phyloP scores from a whole-genome alignment of 2,113 vertebrate species.

The Pangasianodon hypophthalmus region DNA sequence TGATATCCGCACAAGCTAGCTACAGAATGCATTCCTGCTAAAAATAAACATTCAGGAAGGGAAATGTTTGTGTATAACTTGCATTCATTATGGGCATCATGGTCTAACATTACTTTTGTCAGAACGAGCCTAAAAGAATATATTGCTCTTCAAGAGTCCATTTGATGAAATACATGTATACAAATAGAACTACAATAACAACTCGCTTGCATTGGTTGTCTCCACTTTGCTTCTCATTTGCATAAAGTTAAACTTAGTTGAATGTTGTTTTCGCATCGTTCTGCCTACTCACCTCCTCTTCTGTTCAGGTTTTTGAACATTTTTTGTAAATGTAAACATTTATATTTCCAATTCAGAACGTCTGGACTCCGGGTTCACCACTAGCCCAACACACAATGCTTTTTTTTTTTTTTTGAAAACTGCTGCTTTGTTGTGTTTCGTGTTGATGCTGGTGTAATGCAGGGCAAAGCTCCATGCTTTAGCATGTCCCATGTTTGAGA shows the following conservation, averaged over 20 bases:
- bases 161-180: background rate
- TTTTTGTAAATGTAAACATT: background rate
- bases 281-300: background rate
- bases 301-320: background rate
- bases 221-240: no score
- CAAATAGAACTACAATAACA: background rate
- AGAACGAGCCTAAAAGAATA: background rate
- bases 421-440: background rate
- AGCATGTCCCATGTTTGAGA: background rate
- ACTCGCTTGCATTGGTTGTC: background rate
- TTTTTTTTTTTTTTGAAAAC: background rate
- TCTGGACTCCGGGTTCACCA: background rate
- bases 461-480: background rate
- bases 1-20: background rate
- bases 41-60: background rate
- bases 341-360: background rate
- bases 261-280: background rate
- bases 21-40: background rate
- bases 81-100: background rate
- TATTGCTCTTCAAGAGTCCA: background rate
- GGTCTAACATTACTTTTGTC: background rate
- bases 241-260: background rate
- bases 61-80: background rate
- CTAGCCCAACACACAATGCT: background rate
- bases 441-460: no score